Conservation (phyloP, 2,113 vertebrate genomes). For the Hippopotamus amphibius region DNA sequence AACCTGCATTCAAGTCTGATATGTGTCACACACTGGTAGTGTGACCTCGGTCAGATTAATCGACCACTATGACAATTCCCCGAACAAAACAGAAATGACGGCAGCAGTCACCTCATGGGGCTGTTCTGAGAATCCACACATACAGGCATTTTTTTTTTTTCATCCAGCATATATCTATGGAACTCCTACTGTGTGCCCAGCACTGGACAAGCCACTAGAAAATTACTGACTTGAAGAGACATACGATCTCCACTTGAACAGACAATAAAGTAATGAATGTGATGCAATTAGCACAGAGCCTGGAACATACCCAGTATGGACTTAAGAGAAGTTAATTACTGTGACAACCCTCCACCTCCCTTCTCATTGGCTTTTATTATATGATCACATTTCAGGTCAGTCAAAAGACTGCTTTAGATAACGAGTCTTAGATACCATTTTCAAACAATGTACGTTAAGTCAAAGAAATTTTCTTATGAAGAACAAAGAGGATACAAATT, state of each 20-base stretch:
- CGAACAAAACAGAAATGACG: not conserved
- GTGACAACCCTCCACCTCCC: not conserved
- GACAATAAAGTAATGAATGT: not conserved
- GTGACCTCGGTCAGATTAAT: not conserved
- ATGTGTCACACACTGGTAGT: not conserved
- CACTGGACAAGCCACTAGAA: not conserved
- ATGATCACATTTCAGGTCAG: not conserved
- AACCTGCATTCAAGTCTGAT: not conserved
- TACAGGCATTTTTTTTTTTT: not conserved
- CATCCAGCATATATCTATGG: not conserved
- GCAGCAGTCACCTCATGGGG: not conserved
- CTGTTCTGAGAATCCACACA: not conserved
- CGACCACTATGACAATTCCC: not conserved
- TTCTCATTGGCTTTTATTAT: not conserved
- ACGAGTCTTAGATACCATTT: not conserved
- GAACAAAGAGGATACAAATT: conserved; percentile 78
- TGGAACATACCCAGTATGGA: not conserved
- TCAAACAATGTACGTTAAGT: not conserved
- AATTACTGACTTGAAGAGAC: conserved; percentile 7
- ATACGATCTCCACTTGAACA: not conserved
- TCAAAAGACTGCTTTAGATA: conserved; percentile 6
- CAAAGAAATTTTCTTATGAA: conserved; percentile 76
- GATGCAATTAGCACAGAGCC: not conserved
- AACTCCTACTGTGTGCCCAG: not conserved
- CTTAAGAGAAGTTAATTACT: not conserved